These are phyloP conservation scores for Eidolon dupreanum DNA, from an alignment of 2,797 vertebrate genomes.

Conservation along the genomic window DNA sequence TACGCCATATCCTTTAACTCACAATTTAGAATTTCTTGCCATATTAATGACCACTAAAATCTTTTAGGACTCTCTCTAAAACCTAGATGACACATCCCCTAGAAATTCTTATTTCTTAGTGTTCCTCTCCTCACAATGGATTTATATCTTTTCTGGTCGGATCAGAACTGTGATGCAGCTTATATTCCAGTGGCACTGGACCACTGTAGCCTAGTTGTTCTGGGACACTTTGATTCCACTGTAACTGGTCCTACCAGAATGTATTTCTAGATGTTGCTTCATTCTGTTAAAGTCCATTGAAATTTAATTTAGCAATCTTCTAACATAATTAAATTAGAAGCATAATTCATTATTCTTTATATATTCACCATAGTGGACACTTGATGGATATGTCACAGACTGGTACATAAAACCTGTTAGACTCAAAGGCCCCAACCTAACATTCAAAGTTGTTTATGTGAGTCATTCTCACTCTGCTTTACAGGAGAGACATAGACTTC, in stretches of 20 bases:
- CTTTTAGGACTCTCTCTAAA: background rate
- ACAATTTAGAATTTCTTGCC: background rate
- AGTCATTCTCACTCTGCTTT: background rate
- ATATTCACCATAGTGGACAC: background rate
- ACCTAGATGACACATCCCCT: background rate
- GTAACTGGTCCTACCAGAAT: background rate
- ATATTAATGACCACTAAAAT: background rate
- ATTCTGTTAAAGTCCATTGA: background rate
- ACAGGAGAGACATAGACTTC: background rate
- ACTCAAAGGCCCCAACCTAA: background rate
- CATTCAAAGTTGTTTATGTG: background rate
- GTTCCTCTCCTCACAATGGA: background rate
- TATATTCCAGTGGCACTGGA: background rate
- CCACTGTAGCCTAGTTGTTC: background rate
- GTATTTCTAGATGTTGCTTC: background rate
- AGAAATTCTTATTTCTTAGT: background rate
- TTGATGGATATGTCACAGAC: background rate
- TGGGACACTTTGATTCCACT: background rate
- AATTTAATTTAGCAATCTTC: conserved; percentile 3
- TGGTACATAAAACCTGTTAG: background rate
- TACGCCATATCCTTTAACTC: background rate
- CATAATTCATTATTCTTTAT: background rate
- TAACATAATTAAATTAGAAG: background rate
- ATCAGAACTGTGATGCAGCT: background rate
- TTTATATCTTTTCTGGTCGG: background rate